Evolutionary conservation across 2,888 invertebrate genomes (phyloP), one percentile per base, ranked within the genome.

Genomic region (Copidosoma aretas): DNA sequence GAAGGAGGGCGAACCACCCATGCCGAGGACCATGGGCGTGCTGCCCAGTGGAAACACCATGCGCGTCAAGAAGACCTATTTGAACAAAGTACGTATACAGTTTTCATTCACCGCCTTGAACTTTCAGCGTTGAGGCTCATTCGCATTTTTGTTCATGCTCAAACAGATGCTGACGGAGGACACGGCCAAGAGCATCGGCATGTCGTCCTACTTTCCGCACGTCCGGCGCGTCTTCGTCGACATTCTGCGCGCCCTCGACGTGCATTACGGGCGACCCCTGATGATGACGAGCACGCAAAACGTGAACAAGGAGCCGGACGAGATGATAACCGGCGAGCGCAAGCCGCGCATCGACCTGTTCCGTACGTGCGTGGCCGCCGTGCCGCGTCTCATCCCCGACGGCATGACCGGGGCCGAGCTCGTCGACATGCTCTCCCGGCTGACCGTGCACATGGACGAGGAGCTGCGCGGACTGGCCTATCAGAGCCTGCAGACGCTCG

Each of bases 401-500:
- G 98, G 97, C 15, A 98, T 98, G 95, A 93, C 93, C 19, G 91
- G 94, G 15, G 90, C 92, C 43, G 98, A 99, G 84, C 86, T 99
- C 67, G 95, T 99, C 4, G 99, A 99, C 79, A 87, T 99, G 74
- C 86, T 99, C 4, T 92, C 95, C 51, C 89, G 98, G 8, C 88
- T 99, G 57, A 98, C 98, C 0, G 94, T 98, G 0, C 99, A 99
- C 82, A 94, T 98, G 91, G 99, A 99, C 78, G 99, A 98, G 82
- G 99, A 99, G 84, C 86, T 99, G 64, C 89, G 97, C 39, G 95
- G 93, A 4, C 86, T 98, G 64, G 95, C 97, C 0, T 96, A 94
- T 85, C 97, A 97, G 84, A 95, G 97, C 76, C 86, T 98, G 56
- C 98, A 98, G 85, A 98, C 97, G 58, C 87, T 99, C 39, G 94